Percentiles rank a stretch among this genome's conserved stretches.
Evolutionary conservation across 2,113 vertebrate species (phyloP).

Genomic region (Eublepharis macularius): DNA sequence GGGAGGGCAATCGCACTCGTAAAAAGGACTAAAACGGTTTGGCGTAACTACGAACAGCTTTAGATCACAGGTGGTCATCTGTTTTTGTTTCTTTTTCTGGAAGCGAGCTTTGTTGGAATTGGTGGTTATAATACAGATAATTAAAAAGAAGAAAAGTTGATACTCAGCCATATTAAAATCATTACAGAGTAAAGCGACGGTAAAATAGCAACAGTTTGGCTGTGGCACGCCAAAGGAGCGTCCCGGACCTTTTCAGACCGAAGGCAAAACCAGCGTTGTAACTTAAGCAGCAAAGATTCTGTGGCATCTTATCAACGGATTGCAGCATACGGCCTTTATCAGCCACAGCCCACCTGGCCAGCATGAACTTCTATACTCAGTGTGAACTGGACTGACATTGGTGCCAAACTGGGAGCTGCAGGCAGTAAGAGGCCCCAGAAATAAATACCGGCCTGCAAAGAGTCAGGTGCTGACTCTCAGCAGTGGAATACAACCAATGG

Average conservation of each 20-base stretch:
- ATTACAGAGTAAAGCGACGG: not conserved
- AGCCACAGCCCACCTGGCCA: no score
- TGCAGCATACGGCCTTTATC: no score
- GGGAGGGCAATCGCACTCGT: not conserved
- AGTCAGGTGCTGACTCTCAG: not conserved
- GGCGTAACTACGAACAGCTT: not conserved
- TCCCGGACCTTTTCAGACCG: not conserved
- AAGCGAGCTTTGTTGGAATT: not conserved
- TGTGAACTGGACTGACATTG: no score
- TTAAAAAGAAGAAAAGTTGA: not conserved
- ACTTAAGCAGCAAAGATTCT: not conserved
- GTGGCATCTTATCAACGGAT: no score
- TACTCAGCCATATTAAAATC: not conserved
- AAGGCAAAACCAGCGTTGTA: not conserved
- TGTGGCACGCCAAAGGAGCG: not conserved
- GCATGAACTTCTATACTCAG: no score
- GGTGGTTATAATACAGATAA: not conserved
- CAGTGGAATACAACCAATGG: no score
- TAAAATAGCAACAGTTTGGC: not conserved
- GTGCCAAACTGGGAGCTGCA: no score
- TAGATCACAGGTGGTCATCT: not conserved
- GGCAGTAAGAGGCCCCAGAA: not conserved
- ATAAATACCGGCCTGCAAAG: not conserved
- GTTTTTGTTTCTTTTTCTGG: not conserved
- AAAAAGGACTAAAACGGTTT: not conserved